Evolutionary conservation across 2,797 vertebrate species (phyloP), one percentile per base, ranked within the genome.

Genomic region (Pachyuromys duprasi): DNA sequence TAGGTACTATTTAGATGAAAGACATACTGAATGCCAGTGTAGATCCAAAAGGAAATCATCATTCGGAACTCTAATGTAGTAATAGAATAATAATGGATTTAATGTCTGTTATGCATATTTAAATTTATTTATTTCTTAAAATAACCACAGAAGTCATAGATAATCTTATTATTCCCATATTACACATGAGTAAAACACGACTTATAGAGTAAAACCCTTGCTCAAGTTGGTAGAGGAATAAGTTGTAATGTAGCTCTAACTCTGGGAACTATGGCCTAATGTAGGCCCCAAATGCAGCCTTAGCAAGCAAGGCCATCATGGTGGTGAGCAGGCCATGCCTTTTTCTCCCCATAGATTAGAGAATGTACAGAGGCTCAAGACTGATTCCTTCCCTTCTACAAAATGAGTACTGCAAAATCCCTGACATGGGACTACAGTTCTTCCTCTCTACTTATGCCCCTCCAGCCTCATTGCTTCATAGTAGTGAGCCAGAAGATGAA

Each of bases 401-500:
- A 49, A 42, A 82, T 84, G 95, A 60, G 62, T 70, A n/a, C 42
- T 45, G 3, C 18, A 39, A 28, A 36, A 39, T 86, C 60, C 69
- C 49, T 82, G 22, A 53, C 78, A 31, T 8, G 89, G 63, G 55
- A 39, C 84, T 33, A 3, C 0, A 72, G 7, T 33, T 80, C 80
- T 18, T 12, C 78, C 83, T 82, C 60, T 93, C n/a, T 93, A 36
- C 4, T n/a, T 45, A 26, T 84, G 31, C 8, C 62, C 24, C 20
- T 2, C 12, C 6, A 12, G 55, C 39, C 2, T 6, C 24, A 57
- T 65, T 42, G 53, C 82, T 39, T 92, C 89, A 81, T 3, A 39
- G 33, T 24, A 63, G 90, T 84, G 28, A 86, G 78, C 95, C 80
- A 79, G 90, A 67, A 96, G 31, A 67, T 82, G 92, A 86, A 89